Percentiles rank a stretch among this genome's conserved stretches.
Conservation (phyloP, 2,113 vertebrate species). For the Oxyruncus cristatus region DNA sequence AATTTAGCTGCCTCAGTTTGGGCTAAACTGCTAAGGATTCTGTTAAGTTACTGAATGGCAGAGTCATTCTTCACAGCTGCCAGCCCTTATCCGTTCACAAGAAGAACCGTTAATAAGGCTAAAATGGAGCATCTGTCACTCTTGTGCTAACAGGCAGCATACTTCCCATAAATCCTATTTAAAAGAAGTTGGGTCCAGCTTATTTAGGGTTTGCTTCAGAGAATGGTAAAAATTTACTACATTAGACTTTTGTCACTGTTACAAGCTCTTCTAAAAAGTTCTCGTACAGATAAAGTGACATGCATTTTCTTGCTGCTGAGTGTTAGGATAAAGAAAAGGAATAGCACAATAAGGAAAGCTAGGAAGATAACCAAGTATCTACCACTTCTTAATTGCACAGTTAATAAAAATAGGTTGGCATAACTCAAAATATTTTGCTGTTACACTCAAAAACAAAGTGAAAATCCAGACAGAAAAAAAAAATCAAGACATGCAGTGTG, state of each 20-base stretch:
- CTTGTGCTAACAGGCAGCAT: not conserved
- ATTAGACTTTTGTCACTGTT: not conserved
- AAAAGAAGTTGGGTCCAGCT: not conserved
- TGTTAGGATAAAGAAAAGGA: not conserved
- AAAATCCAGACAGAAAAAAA: not conserved
- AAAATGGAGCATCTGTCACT: conserved; percentile 18
- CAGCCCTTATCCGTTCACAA: not conserved
- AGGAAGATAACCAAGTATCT: not conserved
- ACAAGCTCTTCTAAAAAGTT: not conserved
- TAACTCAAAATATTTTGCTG: not conserved
- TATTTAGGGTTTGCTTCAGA: not conserved
- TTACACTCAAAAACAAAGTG: not conserved
- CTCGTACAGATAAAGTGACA: not conserved
- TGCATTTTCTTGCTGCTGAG: not conserved
- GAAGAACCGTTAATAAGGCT: not conserved
- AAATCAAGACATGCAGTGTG: not conserved
- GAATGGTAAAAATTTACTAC: not conserved
- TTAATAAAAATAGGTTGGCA: not conserved
- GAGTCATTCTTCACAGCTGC: conserved; percentile 33
- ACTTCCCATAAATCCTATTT: not conserved
- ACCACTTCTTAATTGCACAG: not conserved
- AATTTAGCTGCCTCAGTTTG: not conserved
- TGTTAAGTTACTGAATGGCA: conserved; percentile 12
- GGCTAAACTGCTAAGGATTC: not conserved
- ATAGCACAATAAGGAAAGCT: not conserved